Base-by-base conservation (phyloP, 2,113 vertebrate genomes). In the Tenebrosternarchus preto region DNA sequence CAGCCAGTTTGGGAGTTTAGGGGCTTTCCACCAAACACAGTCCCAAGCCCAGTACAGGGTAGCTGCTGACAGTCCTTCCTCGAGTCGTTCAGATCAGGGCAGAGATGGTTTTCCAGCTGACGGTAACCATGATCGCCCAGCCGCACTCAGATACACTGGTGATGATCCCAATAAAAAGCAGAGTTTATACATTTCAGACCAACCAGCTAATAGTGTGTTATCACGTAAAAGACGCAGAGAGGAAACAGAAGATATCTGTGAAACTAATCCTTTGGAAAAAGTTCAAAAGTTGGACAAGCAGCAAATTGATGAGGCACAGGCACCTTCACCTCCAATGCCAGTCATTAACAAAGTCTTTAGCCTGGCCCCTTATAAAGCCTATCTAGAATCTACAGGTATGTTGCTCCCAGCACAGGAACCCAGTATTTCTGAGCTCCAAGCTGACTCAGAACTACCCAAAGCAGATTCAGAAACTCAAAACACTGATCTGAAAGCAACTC, bases 271-370 rank as follows among this genome's bases (percentile, higher is more conserved):
- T 16, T 6, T 80, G 61, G 33, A 74, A 57, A 92, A 91, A 81
- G 77, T 43, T 66, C 83, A 76, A 66, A 90, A 84, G 78, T 27
- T 81, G 43, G 77, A 89, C 19, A 66, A 63, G 0, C 69, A 2
- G 0, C 78, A 77, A 1, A 7, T 56, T 0, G 78, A 80, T 73
- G 75, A n/a, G 1, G 0, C 75, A 0, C 43, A 80, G 9, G 74
- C 80, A 5, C 83, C 89, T 0, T 96, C 94, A 4, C 95, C 95
- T 0, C 95, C 95, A 0, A 97, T 99, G 98, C 97, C 98, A 0
- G 88, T 98, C 33, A 99, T 98, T 67, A 93, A 96, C 85, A 95
- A 90, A 0, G 98, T 99, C 46, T 99, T 98, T 85, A 99, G 96
- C 85, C 87, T 98, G 89, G 98, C 97, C 0, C 95, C 95, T 1